phyloP scores from a whole-genome alignment of 2,113 vertebrate genomes.

The Osmerus mordax region DNA sequence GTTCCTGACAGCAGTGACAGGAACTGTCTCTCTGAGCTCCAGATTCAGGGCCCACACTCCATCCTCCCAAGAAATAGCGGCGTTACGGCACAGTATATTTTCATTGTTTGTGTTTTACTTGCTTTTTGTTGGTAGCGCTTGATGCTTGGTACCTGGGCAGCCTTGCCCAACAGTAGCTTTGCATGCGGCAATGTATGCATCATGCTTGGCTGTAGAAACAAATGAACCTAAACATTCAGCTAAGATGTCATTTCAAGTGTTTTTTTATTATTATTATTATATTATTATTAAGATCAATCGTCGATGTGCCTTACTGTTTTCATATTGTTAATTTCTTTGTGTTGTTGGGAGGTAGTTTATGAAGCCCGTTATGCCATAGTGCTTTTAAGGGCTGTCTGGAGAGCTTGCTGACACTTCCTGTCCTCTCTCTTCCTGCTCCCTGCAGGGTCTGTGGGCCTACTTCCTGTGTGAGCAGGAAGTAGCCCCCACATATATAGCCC shows the following conservation, averaged over 20 bases:
- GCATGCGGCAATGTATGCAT: neutral
- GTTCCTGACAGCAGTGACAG: too few species aligned
- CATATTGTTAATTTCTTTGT: constrained; percentile 34
- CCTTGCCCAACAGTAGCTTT: neutral
- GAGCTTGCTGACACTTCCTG: too few species aligned
- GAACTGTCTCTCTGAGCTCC: too few species aligned
- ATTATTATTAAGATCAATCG: constrained; percentile 32
- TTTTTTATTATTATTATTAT: constrained; percentile 12
- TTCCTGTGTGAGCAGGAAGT: too few species aligned
- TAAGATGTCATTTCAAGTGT: constrained; percentile 39
- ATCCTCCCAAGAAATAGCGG: neutral
- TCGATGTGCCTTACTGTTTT: constrained; percentile 44
- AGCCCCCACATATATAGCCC: too few species aligned
- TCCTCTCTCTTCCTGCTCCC: too few species aligned
- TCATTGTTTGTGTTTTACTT: neutral
- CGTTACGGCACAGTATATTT: neutral
- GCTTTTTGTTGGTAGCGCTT: neutral
- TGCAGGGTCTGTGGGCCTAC: too few species aligned
- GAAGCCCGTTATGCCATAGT: constrained; percentile 3
- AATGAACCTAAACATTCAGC: neutral
- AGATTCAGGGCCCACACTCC: too few species aligned
- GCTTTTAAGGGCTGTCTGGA: neutral
- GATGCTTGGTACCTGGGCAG: constrained; percentile 6
- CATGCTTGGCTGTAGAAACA: constrained; percentile 1
- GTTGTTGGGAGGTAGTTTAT: constrained; percentile 17